Evolutionary conservation across 2,797 vertebrate species (phyloP), one percentile per base, ranked within the genome.

Genomic region (Ambastaia sidthimunki): DNA sequence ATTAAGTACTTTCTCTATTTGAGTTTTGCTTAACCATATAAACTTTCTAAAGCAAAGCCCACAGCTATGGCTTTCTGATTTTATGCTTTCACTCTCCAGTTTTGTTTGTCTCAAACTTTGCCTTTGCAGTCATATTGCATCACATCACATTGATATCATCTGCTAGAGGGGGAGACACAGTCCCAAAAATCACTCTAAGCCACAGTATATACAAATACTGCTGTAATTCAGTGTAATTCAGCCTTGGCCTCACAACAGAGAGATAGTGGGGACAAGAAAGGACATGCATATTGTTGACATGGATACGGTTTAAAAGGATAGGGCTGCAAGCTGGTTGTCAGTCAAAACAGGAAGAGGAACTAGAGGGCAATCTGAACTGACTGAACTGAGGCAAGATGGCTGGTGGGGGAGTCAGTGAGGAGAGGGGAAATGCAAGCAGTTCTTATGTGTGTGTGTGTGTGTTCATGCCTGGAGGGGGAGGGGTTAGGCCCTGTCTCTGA

Each of bases 381-480:
- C 54, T 65, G 71, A 81, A 59, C 23, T 18, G 47, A 66, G 19
- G 41, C 54, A 44, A 70, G 77, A 74, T 25, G 13, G 37, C 66
- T 48, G 34, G 16, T 44, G 68, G 82, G 63, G 63, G 65, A 9
- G 23, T 34, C 37, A 18, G 21, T 54, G 34, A 50, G 31, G 37
- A 55, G 16, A 31, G 41, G 41, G 66, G 37, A 62, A 21, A 15
- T 19, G 31, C 11, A 7, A 47, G 47, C 5, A 18, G 31, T 15
- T 59, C 81, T 75, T 82, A 75, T 83, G 44, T 62, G 73, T 75
- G 23, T 48, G 41, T 11, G 55, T 15, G 28, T 34, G 57, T 28
- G n/a, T 59, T 28, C 13, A 55, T 63, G 41, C 85, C 86, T 72
- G 79, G 81, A 85, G 80, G 70, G 82, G 83, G 82, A 79, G 76